phyloP scores from a whole-genome alignment of 2,113 vertebrate genomes.

The Albula glossodonta region DNA sequence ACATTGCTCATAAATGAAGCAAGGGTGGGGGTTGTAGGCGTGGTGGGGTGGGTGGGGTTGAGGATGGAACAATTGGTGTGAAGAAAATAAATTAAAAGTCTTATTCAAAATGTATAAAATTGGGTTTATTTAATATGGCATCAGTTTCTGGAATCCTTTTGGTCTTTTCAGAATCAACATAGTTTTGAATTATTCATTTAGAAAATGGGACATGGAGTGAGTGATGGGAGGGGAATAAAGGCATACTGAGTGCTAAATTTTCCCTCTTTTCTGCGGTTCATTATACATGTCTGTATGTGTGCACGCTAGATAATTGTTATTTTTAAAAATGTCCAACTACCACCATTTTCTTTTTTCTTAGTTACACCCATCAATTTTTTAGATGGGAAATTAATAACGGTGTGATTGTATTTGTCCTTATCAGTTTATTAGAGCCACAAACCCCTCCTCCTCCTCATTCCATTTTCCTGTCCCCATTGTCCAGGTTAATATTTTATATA shows the following conservation, averaged over 20 bases:
- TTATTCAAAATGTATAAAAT: slow-evolving; percentile 28
- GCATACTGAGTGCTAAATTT: neutral
- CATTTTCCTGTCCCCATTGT: neutral
- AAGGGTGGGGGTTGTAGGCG: too few species aligned
- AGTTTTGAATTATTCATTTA: neutral
- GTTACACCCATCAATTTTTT: neutral
- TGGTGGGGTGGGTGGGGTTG: slow-evolving; percentile 2
- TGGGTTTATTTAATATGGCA: slow-evolving; percentile 21
- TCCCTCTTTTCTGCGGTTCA: neutral
- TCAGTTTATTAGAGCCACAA: neutral
- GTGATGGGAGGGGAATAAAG: neutral
- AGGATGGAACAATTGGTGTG: neutral
- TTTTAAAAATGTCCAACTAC: neutral
- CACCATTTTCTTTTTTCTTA: neutral
- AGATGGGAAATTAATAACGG: neutral
- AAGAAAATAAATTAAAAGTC: slow-evolving; percentile 15
- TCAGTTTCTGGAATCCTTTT: slow-evolving; percentile 22
- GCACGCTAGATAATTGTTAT: neutral
- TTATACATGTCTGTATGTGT: neutral
- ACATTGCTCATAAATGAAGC: neutral
- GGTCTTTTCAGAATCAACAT: neutral
- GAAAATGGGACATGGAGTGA: neutral
- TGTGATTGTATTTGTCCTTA: neutral
- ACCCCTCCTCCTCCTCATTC: neutral
- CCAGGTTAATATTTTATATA: neutral